Conservation (phyloP, 2,113 vertebrate genomes). For the Pseudorectes ferrugineus region DNA sequence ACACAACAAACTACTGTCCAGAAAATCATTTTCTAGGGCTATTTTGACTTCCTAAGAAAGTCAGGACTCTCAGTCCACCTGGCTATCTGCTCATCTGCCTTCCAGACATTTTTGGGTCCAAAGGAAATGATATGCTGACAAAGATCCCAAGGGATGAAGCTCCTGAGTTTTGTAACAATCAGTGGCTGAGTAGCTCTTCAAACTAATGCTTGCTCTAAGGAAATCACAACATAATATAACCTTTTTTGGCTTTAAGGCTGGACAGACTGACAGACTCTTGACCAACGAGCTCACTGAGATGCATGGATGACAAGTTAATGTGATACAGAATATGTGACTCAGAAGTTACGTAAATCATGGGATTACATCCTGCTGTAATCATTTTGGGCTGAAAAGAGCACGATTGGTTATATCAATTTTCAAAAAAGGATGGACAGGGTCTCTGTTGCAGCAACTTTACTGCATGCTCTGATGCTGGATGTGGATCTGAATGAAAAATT, state of each 20-base stretch:
- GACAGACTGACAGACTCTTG: background rate
- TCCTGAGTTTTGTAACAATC: background rate
- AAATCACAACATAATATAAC: background rate
- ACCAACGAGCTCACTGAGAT: background rate
- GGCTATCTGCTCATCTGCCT: background rate
- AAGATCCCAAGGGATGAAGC: background rate
- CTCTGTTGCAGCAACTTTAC: background rate
- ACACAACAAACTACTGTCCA: background rate
- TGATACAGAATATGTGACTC: background rate
- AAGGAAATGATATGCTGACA: background rate
- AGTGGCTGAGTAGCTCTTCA: background rate
- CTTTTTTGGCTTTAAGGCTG: background rate
- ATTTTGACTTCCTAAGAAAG: background rate
- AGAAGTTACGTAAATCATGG: background rate
- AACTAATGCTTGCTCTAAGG: background rate
- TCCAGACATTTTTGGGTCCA: background rate
- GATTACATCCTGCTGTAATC: background rate
- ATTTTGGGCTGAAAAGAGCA: background rate
- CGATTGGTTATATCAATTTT: background rate
- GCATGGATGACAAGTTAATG: fast-evolving
- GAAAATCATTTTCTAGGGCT: background rate
- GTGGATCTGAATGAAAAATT: background rate
- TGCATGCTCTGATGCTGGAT: background rate
- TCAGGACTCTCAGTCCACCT: background rate
- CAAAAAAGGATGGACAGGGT: background rate